Evolutionary conservation across 1,140 invertebrate genomes (phyloP), one percentile per base, ranked within the genome.

Genomic region (Portunus trituberculatus): DNA sequence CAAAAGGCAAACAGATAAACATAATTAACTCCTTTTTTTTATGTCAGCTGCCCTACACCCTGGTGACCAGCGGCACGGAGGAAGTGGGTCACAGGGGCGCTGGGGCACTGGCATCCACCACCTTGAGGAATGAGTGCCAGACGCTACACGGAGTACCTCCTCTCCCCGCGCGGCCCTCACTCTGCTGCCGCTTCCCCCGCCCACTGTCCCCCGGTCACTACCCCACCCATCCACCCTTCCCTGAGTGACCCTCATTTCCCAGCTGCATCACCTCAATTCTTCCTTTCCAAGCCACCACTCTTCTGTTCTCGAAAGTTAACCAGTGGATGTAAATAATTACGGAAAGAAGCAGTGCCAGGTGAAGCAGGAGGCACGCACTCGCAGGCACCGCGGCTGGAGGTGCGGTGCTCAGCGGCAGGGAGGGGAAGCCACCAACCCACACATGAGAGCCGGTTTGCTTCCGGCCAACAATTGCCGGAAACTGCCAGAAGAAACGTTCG

Each of bases 201-300:
- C 67, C 67, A 0, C 67, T 76, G 67, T 20, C 67, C 67, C 67
- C n/a, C 67, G 67, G 67, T 76, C 67, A 76, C 67, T 76, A 7
- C 67, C 25, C 67, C 20, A 7, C 67, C 20, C 52, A 39, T 39
- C 39, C 39, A 12, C 16, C 67, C 67, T 7, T 25, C 3, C 12
- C 67, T 76, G 20, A 76, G 67, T 76, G 67, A 76, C 67, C 67
- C 67, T 20, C 67, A 76, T 76, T 76, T 76, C 67, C 67, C 67
- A 76, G 67, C 67, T 76, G 67, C 67, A 76, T n/a, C 67, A 76
- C 67, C 67, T 76, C 67, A 76, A 76, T 76, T 25, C 67, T n/a
- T n/a, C 25, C 67, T 76, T 20, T 20, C 8, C 52, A 20, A 12
- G 52, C 52, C 0, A 12, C 52, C 52, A 20, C 67, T 20, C 67